phyloP scores from a whole-genome alignment of 2,797 vertebrate species.

The Phataginus tetradactyla region DNA sequence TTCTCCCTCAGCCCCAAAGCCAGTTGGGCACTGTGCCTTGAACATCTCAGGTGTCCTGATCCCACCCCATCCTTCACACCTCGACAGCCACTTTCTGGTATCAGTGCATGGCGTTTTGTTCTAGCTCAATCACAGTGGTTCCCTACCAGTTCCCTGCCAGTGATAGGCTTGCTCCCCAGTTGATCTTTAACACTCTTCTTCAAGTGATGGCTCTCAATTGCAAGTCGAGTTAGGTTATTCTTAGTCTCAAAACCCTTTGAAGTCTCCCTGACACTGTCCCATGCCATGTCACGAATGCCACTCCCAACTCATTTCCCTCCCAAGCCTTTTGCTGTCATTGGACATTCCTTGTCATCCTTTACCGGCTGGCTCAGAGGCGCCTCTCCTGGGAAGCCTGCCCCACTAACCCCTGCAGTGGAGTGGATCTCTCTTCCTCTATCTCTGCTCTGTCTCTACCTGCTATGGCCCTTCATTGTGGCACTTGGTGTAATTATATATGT shows the following conservation, averaged over 20 bases:
- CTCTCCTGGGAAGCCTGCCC: not conserved
- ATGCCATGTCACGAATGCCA: too few species aligned
- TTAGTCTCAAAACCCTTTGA: not conserved
- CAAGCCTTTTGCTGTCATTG: not conserved
- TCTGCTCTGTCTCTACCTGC: not conserved
- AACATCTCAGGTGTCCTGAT: not conserved
- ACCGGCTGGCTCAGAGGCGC: not conserved
- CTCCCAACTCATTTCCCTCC: not conserved
- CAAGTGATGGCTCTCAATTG: not conserved
- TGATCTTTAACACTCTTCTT: not conserved
- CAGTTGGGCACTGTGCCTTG: rapidly evolving
- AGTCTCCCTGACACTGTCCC: not conserved
- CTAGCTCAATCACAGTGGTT: not conserved
- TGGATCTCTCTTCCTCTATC: not conserved
- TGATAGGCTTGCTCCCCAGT: not conserved
- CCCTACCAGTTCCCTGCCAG: not conserved
- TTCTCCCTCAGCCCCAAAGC: not conserved
- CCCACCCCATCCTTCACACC: not conserved
- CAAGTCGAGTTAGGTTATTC: not conserved
- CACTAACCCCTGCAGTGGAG: not conserved
- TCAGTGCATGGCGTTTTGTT: not conserved
- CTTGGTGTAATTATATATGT: not conserved
- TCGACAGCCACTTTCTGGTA: not conserved
- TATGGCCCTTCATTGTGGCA: not conserved
- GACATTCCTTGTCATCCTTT: not conserved